Evolutionary conservation across 2,797 vertebrate species (phyloP).

Genomic region (Hylomyscus alleni): DNA sequence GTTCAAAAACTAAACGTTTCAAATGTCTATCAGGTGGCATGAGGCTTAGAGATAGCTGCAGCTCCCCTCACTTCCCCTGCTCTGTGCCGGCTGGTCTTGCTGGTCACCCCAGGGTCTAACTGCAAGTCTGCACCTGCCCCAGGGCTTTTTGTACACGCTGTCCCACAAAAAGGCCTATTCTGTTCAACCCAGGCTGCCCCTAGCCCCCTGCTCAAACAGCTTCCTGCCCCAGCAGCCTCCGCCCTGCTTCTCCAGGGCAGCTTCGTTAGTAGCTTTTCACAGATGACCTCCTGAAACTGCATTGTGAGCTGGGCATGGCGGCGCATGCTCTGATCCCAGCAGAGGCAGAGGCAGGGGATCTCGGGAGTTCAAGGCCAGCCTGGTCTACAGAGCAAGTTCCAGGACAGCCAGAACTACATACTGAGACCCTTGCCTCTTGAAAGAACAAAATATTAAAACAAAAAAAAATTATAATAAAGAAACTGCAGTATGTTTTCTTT

Average conservation of each 20-base stretch:
- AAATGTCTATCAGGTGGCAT: not conserved
- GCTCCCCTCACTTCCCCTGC: no score
- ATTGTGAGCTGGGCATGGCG: not conserved
- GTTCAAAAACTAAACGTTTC: not conserved
- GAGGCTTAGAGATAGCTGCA: not conserved
- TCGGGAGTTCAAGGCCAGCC: not conserved
- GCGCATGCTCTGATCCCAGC: not conserved
- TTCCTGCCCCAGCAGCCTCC: not conserved
- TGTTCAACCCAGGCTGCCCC: not conserved
- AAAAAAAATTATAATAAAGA: not conserved
- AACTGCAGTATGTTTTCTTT: not conserved
- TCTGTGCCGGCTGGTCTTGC: not conserved
- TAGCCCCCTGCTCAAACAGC: not conserved
- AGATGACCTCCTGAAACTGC: conserved; percentile 24
- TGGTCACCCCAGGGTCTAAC: not conserved
- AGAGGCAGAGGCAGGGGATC: no score
- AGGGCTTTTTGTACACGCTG: not conserved
- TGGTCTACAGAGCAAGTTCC: not conserved
- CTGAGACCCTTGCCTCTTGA: not conserved
- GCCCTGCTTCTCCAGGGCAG: not conserved
- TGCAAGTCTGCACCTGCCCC: not conserved
- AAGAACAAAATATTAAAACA: not conserved
- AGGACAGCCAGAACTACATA: not conserved
- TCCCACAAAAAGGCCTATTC: not conserved
- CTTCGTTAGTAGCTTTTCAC: not conserved